Evolutionary conservation across 2,888 invertebrate species (phyloP).

Genomic region (Beris chalybata): DNA sequence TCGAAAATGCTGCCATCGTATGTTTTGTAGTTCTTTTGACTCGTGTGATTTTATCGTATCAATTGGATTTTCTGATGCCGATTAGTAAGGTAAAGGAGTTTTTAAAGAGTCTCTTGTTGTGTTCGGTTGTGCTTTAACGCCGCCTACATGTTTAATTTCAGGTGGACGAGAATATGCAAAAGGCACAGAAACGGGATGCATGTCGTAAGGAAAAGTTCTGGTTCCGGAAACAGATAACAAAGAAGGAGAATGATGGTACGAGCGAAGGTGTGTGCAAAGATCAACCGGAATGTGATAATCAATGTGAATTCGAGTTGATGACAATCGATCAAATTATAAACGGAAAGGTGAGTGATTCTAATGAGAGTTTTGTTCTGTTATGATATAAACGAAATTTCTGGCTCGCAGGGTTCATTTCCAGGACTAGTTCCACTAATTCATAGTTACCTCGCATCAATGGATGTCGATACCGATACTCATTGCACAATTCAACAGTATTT

Average conservation of each 20-base stretch:
- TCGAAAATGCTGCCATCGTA: constrained; percentile 98
- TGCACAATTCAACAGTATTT: constrained; percentile 97
- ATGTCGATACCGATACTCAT: constrained; percentile 97
- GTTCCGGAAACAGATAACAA: constrained; percentile 77
- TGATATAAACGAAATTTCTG: not conserved
- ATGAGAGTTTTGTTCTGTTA: not conserved
- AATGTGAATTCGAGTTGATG: constrained; percentile 73
- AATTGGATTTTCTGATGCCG: constrained; percentile 94
- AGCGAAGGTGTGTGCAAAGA: constrained; percentile 40
- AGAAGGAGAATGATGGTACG: constrained; percentile 39
- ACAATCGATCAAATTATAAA: constrained; percentile 97
- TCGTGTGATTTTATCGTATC: constrained; percentile 93
- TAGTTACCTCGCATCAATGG: constrained; percentile 91
- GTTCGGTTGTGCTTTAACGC: not conserved
- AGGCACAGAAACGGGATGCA: constrained; percentile 90
- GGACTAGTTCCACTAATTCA: constrained; percentile 93
- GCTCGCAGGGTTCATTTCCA: constrained; percentile 81
- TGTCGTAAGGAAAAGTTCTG: constrained; percentile 84
- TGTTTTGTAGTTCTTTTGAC: constrained; percentile 97
- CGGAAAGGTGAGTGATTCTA: constrained; percentile 62
- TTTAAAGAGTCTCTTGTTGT: not conserved
- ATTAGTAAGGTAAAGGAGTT: constrained; percentile 78
- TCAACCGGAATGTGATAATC: constrained; percentile 43
- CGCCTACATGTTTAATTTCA: constrained; percentile 43
- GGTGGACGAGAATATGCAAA: constrained; percentile 96